Conservation (phyloP, 23 tunicate species). For the Botrylloides violaceus region DNA sequence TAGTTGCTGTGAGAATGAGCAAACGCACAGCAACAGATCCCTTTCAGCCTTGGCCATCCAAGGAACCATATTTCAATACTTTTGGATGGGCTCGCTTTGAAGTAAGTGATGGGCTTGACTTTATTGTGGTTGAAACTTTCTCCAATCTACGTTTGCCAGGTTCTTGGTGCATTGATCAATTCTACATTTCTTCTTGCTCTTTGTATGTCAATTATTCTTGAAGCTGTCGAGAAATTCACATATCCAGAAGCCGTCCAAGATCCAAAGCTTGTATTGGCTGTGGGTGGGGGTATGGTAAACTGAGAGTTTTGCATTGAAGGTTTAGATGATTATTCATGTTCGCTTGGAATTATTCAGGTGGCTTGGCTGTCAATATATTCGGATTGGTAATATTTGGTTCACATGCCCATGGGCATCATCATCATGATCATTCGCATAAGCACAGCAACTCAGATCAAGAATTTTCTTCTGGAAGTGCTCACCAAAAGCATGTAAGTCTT, state of each 20-base stretch:
- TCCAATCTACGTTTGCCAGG: conserved; percentile 15
- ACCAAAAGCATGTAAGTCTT: not conserved
- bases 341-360: conserved; percentile 42
- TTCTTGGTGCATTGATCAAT: conserved; percentile 91
- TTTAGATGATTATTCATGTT: not conserved
- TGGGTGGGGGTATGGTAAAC: conserved; percentile 62
- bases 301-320: not conserved
- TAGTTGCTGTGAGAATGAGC: conserved; percentile 85
- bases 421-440: conserved; percentile 42
- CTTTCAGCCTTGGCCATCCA: conserved; percentile 77
- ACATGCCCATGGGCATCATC: conserved; percentile 80
- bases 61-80: conserved; percentile 64
- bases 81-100: conserved; percentile 97
- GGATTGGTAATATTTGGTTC: conserved; percentile 86
- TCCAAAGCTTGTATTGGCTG: conserved; percentile 55
- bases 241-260: conserved; percentile 52
- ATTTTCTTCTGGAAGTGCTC: not conserved
- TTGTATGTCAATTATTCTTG: conserved; percentile 72
- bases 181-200: conserved; percentile 95
- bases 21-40: conserved; percentile 67
- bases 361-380: conserved; percentile 58
- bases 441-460: conserved; percentile 18
- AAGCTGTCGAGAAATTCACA: conserved; percentile 85
- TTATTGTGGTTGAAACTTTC: not conserved
- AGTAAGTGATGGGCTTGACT: conserved; percentile 45